phyloP scores from a whole-genome alignment of 2,888 invertebrate species.

The Clanis bilineata region DNA sequence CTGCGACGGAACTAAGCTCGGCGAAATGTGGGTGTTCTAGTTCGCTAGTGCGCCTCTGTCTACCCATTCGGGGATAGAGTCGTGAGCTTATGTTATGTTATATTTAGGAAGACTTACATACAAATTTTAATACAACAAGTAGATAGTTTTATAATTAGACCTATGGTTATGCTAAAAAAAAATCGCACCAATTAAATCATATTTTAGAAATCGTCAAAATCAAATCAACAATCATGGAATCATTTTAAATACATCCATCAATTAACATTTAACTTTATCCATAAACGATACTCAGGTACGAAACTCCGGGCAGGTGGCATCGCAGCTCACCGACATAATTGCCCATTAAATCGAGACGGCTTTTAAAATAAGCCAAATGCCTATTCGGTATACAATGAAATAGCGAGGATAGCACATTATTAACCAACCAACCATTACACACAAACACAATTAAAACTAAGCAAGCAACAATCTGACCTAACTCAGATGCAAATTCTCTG shows the following conservation, averaged over 20 bases:
- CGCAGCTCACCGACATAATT: constrained; percentile 54
- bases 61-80: too few relatives aligned
- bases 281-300: constrained; percentile 3
- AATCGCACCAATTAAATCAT: background rate
- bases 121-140: too few relatives aligned
- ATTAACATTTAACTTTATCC: constrained; percentile 12
- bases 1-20: too few relatives aligned
- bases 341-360: constrained; percentile 66
- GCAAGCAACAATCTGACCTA: constrained; percentile 52
- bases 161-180: too few relatives aligned
- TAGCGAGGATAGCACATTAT: constrained; percentile 69
- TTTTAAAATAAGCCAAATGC: constrained; percentile 49
- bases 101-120: too few relatives aligned
- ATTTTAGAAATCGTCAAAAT: background rate
- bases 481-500: constrained; percentile 76
- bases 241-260: background rate
- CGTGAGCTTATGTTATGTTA: too few relatives aligned
- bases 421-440: constrained; percentile 48
- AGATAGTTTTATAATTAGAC: too few relatives aligned
- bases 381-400: constrained; percentile 75
- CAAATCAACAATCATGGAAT: background rate
- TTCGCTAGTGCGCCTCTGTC: too few relatives aligned
- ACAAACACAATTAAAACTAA: constrained; percentile 67
- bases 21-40: too few relatives aligned
- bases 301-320: constrained; percentile 49